A percentile compares a stretch with the other conserved stretches of the same genome.
Conservation (phyloP, 2,113 vertebrate species). For the Phylloscopus whistleri region DNA sequence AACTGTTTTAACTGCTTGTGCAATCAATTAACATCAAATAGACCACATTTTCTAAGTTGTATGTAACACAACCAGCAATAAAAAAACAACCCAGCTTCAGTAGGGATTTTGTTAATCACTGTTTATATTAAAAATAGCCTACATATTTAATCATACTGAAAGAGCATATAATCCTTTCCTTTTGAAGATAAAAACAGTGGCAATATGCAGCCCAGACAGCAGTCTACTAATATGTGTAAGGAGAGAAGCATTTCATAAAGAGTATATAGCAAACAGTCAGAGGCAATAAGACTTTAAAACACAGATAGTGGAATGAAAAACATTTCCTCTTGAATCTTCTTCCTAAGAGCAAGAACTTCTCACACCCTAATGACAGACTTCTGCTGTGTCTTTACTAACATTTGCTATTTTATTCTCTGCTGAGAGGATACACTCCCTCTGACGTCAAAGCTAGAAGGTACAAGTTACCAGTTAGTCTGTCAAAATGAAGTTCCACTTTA, state of each 20-base stretch:
- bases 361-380: not conserved
- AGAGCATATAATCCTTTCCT: not conserved
- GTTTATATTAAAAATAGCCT: not conserved
- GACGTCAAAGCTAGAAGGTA: not conserved
- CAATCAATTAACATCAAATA: not conserved
- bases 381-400: not conserved
- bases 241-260: not conserved
- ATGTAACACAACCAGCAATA: not conserved
- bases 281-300: not conserved
- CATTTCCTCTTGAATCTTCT: not conserved
- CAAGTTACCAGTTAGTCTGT: not conserved
- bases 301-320: not conserved
- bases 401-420: not conserved
- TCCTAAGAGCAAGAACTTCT: not conserved
- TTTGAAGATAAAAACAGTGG: not conserved
- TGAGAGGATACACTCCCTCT: not conserved
- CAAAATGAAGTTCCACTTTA: not conserved
- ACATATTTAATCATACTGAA: not conserved
- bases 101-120: not conserved
- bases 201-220: not conserved
- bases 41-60: not conserved
- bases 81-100: not conserved
- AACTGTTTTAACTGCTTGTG: not conserved
- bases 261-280: not conserved
- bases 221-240: not conserved